Percentiles rank a stretch among this genome's conserved stretches.
Conservation (phyloP, 2,888 invertebrate species). For the Stenodera caucasica region DNA sequence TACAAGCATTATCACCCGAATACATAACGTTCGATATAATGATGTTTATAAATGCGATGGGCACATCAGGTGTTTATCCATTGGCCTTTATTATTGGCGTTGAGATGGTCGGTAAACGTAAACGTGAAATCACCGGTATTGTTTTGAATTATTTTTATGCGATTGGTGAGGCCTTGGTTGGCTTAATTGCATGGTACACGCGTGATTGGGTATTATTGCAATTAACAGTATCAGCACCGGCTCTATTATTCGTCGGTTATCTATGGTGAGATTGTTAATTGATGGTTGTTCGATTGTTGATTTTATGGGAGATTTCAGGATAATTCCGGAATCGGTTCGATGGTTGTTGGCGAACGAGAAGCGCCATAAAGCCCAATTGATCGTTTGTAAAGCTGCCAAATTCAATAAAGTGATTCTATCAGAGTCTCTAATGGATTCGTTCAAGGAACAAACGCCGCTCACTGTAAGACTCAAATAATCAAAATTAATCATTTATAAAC, state of each 20-base stretch:
- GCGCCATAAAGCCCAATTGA: constrained; percentile 59
- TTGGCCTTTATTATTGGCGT: constrained; percentile 65
- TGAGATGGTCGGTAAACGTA: constrained; percentile 66
- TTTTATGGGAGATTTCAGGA: too few relatives aligned
- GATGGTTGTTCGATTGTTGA: too few relatives aligned
- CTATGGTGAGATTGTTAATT: constrained; percentile 57
- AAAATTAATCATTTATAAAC: too few relatives aligned
- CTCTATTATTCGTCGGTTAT: constrained; percentile 62
- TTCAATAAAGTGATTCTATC: constrained; percentile 60
- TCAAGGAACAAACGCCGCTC: constrained; percentile 45
- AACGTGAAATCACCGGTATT: constrained; percentile 65
- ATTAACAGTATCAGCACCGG: constrained; percentile 63
- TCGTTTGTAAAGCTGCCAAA: constrained; percentile 62
- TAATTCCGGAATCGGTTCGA: constrained; percentile 67
- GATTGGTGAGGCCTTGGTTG: constrained; percentile 65
- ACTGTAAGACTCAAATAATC: constrained; percentile 18
- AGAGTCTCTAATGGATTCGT: constrained; percentile 53
- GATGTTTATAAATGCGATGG: constrained; percentile 62
- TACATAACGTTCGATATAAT: constrained; percentile 60
- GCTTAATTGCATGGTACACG: constrained; percentile 62
- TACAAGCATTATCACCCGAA: constrained; percentile 59
- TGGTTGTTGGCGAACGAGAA: constrained; percentile 65
- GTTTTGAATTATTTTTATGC: constrained; percentile 68
- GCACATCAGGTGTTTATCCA: constrained; percentile 65
- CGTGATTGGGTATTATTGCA: constrained; percentile 64